Evolutionary conservation across 2,113 vertebrate genomes (phyloP).

Genomic region (Eclectus roratus): DNA sequence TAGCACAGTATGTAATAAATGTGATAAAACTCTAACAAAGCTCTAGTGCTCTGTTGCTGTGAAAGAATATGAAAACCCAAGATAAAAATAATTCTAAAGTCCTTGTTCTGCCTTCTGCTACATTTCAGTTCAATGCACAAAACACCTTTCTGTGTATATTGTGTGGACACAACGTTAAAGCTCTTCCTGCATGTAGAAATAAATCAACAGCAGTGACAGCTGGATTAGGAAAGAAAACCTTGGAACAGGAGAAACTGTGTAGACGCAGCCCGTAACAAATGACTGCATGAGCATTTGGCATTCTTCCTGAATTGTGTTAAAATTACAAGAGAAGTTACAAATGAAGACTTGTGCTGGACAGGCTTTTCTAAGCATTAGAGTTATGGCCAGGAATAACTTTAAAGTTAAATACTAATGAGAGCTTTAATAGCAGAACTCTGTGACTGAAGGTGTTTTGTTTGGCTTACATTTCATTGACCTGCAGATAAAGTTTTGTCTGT

Average conservation of each 20-base stretch:
- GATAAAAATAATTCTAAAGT: background rate
- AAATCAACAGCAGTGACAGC: background rate
- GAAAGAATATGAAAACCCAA: background rate
- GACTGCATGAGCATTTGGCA: background rate
- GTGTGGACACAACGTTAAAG: background rate
- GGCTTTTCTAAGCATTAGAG: background rate
- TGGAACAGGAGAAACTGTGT: background rate
- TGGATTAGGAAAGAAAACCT: background rate
- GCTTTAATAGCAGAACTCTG: background rate
- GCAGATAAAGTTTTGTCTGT: background rate
- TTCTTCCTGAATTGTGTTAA: background rate
- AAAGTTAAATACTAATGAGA: background rate
- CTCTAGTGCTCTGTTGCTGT: background rate
- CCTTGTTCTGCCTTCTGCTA: background rate
- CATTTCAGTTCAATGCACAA: background rate
- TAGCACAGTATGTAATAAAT: background rate
- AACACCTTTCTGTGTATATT: background rate
- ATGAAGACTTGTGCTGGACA: background rate
- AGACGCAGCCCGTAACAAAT: background rate
- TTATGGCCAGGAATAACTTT: background rate
- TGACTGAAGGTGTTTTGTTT: background rate
- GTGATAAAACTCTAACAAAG: background rate
- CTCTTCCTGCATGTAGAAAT: background rate
- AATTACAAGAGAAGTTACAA: background rate
- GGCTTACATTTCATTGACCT: background rate